Base-by-base conservation (phyloP, 2,113 vertebrate genomes). In the Gavialis gangeticus region DNA sequence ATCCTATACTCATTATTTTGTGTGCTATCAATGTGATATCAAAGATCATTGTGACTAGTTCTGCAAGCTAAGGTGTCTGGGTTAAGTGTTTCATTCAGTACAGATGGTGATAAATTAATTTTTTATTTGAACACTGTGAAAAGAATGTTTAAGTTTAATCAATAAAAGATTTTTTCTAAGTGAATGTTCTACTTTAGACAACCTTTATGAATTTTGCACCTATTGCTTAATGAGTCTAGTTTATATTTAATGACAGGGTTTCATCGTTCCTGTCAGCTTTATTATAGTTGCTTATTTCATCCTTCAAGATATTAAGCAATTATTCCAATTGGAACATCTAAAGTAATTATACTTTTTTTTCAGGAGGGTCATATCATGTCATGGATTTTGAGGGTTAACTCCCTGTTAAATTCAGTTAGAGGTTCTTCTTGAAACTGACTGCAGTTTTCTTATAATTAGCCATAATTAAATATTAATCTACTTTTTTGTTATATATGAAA, bases 281-380 rank as follows among this genome's bases (percentile, higher is more conserved):
- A 73, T 55, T 88, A 57, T 88, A 88, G 55, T 4, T 85, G 55
- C 37, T 1, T 60, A 83, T 18, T 94, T 93, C 55, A 8, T 79
- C 75, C 54, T 76, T 60, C 75, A 57, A 54, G 76, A 24, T 56
- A 63, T 71, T 62, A 83, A 77, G 4, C 66, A 75, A 13, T 62
- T 63, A 6, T 81, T 86, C 69, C 64, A 69, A 64, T 54, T 18
- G 34, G 19, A 82, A 94, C 85, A 66, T 9, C 17, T 54, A 76
- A 10, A 12, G 10, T 69, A 34, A 75, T 76, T 0, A 0, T 10
- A n/a, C 21, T 73, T 14, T 6, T 46, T 46, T 73, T 73, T 25
- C 24, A 10, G 34, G 67, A 73, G 30, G 11, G 34, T 73, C 55
- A 14, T 4, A 56, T 6, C 46, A 27, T 62, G 83, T 58, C 9